These are phyloP conservation scores for Darevskia mixta DNA, from an alignment of 2,797 vertebrate species.

Conservation along the genomic window DNA sequence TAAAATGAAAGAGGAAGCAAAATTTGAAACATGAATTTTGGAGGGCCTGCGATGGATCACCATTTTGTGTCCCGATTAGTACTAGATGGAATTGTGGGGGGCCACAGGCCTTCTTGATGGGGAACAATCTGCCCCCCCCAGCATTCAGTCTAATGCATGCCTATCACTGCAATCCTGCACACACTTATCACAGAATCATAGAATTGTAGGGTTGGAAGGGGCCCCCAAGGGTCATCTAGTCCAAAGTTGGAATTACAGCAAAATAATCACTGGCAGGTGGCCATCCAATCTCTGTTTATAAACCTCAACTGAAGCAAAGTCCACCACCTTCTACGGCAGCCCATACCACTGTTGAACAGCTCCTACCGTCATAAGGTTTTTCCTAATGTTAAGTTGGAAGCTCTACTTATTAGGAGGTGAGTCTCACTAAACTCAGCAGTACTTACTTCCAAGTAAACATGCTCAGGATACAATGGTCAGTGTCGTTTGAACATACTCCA, in stretches of 20 bases:
- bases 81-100: neutral
- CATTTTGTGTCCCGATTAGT: neutral
- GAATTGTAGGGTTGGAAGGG: no score
- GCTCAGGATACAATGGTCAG: neutral
- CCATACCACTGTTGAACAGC: no score
- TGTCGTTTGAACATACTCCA: neutral
- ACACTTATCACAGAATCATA: neutral
- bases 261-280: no score
- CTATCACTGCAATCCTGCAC: neutral
- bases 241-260: no score
- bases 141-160: neutral
- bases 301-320: no score
- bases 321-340: no score
- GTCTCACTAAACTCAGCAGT: no score
- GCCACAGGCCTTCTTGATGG: neutral
- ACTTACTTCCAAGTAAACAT: neutral
- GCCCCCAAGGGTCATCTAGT: no score
- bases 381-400: no score
- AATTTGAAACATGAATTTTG: neutral
- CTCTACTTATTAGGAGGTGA: neutral
- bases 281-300: no score
- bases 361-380: no score
- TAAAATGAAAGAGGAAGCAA: neutral
- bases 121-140: no score
- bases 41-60: constrained; percentile 9